Evolutionary conservation across 1,140 invertebrate species (phyloP).

Genomic region (Elysia chlorotica): DNA sequence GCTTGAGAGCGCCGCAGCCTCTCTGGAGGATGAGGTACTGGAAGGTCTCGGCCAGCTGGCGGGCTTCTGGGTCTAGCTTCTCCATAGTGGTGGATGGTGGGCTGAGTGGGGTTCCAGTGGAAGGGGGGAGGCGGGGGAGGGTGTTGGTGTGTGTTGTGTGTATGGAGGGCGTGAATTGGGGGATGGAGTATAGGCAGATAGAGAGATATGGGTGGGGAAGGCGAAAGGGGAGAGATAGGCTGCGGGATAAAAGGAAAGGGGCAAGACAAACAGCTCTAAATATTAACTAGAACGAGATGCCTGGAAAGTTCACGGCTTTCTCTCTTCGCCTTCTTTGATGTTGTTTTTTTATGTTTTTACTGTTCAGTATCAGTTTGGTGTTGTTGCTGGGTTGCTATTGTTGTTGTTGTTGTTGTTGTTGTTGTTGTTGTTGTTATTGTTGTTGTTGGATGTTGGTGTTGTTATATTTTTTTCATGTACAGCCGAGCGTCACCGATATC

Average conservation of each 20-base stretch:
- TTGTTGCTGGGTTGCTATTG: no score
- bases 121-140: background rate
- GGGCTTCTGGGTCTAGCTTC: background rate
- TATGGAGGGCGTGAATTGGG: background rate
- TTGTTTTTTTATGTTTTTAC: no score
- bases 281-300: no score
- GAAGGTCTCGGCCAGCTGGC: background rate
- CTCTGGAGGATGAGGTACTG: slow-evolving; percentile 30
- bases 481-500: no score
- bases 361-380: no score
- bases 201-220: slow-evolving; percentile 1
- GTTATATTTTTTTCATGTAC: no score
- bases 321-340: no score
- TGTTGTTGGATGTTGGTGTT: no score
- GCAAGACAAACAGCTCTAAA: no score
- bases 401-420: no score
- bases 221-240: background rate
- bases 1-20: slow-evolving; percentile 42
- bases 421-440: no score
- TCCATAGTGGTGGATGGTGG: background rate
- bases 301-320: no score
- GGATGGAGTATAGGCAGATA: background rate
- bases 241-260: background rate
- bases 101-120: background rate
- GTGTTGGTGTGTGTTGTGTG: background rate